Conservation (phyloP, 2,888 invertebrate species). For the Tenthredo notha region DNA sequence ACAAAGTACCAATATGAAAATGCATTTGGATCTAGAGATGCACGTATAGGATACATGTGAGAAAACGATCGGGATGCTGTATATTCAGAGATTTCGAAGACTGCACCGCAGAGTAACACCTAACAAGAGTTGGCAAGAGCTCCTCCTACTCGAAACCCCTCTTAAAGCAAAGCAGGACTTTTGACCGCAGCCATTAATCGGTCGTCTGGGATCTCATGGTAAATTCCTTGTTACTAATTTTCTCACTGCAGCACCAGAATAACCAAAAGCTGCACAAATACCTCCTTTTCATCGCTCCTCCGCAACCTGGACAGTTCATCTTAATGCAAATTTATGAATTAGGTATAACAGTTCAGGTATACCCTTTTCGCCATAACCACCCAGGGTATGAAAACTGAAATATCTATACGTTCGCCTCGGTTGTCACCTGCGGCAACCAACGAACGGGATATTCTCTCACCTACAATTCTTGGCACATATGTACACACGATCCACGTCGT, state of each 20-base stretch:
- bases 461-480: slow-evolving; percentile 13
- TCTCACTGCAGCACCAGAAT: neutral
- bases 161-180: slow-evolving; percentile 28
- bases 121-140: slow-evolving; percentile 43
- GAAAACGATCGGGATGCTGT: slow-evolving; percentile 17
- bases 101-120: slow-evolving; percentile 3
- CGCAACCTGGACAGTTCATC: neutral
- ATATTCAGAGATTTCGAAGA: slow-evolving; percentile 19
- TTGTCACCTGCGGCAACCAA: slow-evolving; percentile 39
- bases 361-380: neutral
- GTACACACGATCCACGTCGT: slow-evolving; percentile 13
- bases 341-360: neutral
- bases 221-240: slow-evolving; percentile 39
- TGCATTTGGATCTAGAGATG: neutral
- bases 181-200: slow-evolving; percentile 46
- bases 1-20: neutral
- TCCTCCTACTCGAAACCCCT: slow-evolving; percentile 38
- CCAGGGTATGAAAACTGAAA: slow-evolving; percentile 20
- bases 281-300: neutral
- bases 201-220: slow-evolving; percentile 39
- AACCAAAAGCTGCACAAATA: neutral
- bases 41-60: neutral
- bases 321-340: neutral
- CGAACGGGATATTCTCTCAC: slow-evolving; percentile 21
- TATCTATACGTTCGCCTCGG: neutral